Conservation (phyloP, 1,140 invertebrate species). For the Rhagoletis pomonella region DNA sequence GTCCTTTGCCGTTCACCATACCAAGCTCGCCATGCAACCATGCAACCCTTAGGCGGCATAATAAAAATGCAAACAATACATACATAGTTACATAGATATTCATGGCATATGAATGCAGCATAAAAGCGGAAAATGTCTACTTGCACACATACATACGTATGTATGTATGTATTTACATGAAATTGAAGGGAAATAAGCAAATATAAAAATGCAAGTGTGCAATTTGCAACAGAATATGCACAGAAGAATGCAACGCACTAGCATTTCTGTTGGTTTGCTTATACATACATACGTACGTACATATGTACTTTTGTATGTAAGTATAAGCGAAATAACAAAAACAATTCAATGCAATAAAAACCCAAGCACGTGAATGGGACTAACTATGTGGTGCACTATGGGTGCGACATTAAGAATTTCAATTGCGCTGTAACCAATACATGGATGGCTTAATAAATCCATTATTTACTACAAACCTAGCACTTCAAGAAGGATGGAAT, state of each 20-base stretch:
- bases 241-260: neutral
- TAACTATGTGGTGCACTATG: neutral
- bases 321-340: neutral
- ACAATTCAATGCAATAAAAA: neutral
- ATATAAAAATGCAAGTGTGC: conserved; percentile 36
- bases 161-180: neutral
- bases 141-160: too few relatives aligned
- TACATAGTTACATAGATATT: neutral
- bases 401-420: neutral
- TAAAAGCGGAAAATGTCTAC: neutral
- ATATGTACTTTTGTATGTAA: too few relatives aligned
- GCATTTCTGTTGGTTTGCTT: neutral
- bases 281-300: too few relatives aligned
- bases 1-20: neutral
- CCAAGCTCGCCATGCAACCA: neutral
- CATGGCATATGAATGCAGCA: neutral
- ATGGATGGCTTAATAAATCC: too few relatives aligned
- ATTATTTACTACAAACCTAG: too few relatives aligned
- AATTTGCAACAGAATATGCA: neutral
- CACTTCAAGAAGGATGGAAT: too few relatives aligned
- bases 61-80: conserved; percentile 18
- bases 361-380: neutral
- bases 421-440: too few relatives aligned
- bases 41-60: conserved; percentile 20
- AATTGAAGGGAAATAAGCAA: neutral